Percentiles rank a stretch among this genome's conserved stretches.
These are phyloP conservation scores for Hirtodrosophila histrioides DNA, from an alignment of 2,888 invertebrate species.

Conservation along the genomic window DNA sequence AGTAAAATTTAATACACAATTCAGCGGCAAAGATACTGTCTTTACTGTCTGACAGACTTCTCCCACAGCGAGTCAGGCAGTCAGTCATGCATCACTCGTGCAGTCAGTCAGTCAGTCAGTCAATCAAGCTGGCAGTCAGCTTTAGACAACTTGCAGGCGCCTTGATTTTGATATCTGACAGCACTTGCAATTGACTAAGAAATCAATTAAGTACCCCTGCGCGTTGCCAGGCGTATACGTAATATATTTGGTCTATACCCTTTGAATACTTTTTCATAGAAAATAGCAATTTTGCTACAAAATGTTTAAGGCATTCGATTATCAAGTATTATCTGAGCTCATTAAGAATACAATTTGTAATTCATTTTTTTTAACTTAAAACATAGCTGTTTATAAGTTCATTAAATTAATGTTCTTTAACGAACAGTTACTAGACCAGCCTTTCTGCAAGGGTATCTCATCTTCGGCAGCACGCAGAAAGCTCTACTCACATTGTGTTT, in stretches of 20 bases:
- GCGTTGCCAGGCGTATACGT: slow-evolving; percentile 8
- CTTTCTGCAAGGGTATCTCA: neutral
- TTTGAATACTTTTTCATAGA: neutral
- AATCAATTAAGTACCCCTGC: slow-evolving; percentile 40
- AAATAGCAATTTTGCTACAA: no score
- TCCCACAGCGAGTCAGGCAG: slow-evolving; percentile 32
- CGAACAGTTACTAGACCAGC: neutral
- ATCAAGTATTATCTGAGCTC: no score
- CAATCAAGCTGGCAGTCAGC: slow-evolving; percentile 22
- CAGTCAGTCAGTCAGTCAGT: slow-evolving; percentile 17
- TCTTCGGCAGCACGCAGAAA: neutral
- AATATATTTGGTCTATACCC: slow-evolving; percentile 4
- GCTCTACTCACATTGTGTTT: neutral
- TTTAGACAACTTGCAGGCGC: slow-evolving; percentile 19
- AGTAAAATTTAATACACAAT: slow-evolving; percentile 53
- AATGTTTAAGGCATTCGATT: no score
- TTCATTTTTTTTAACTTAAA: no score
- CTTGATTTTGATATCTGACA: slow-evolving; percentile 27
- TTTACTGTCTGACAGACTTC: slow-evolving; percentile 29
- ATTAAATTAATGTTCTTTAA: no score
- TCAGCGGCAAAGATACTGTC: slow-evolving; percentile 21
- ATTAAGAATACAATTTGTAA: no score
- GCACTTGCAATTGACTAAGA: slow-evolving; percentile 26
- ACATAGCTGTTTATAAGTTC: no score
- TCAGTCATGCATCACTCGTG: slow-evolving; percentile 4